Conservation (phyloP, 1,140 invertebrate species). For the Papilio helenus region DNA sequence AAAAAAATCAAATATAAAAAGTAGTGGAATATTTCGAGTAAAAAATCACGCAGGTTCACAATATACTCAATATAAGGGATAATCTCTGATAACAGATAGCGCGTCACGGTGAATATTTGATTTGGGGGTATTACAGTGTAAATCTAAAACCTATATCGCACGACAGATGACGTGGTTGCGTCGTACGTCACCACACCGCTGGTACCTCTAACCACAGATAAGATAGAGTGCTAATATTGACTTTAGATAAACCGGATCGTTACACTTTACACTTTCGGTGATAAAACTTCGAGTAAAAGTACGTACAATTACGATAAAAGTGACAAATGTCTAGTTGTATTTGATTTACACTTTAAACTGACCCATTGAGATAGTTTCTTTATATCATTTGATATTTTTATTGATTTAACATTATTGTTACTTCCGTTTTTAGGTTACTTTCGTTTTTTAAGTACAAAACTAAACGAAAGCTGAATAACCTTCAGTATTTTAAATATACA, state of each 20-base stretch:
- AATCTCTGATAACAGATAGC: conserved; percentile 43
- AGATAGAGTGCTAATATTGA: conserved; percentile 73
- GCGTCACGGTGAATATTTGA: conserved; percentile 30
- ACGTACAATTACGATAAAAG: conserved; percentile 55
- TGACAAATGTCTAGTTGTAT: conserved; percentile 45
- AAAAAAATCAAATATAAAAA: not conserved
- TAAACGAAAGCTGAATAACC: not conserved
- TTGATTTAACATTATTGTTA: conserved; percentile 1
- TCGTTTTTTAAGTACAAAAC: not conserved
- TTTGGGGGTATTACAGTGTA: conserved; percentile 9
- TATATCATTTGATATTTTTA: not conserved
- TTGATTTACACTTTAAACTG: conserved; percentile 46
- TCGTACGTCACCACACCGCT: conserved; percentile 73
- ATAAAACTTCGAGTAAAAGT: conserved; percentile 67
- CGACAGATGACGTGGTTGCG: conserved; percentile 61
- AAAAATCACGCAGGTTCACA: not conserved
- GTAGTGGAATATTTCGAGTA: not conserved
- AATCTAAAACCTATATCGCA: conserved; percentile 44
- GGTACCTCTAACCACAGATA: conserved; percentile 67
- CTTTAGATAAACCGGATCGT: conserved; percentile 73
- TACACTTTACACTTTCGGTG: conserved; percentile 76
- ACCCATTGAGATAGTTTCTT: conserved; percentile 28
- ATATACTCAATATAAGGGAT: conserved; percentile 45
- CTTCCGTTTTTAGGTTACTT: conserved; percentile 22
- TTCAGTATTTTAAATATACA: too few species aligned